Base-by-base conservation (phyloP, 2,888 invertebrate genomes). In the Eudemis profundana region DNA sequence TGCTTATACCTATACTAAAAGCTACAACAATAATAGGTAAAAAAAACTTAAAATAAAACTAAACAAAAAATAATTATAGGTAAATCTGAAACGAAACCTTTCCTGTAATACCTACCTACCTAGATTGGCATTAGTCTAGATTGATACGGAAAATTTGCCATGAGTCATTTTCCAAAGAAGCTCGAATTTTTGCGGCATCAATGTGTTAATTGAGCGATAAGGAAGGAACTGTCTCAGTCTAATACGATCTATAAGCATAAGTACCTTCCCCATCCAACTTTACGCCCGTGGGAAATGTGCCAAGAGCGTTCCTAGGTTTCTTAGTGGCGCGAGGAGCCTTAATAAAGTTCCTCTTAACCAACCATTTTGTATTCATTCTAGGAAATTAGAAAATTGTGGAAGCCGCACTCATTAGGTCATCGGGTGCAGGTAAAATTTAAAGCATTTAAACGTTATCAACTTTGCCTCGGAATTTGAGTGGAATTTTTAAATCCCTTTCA, bases 241-340 rank as follows among this genome's bases (percentile, higher is more conserved):
- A 65, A 65, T 60, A 60, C 59, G 51, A 59, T 53, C 50, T 60
- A 51, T 47, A 65, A 60, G 60, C 53, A 65, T 60, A 65, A 65
- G 60, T 51, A 40, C 57, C 54, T 44, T 17, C 29, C 42, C 50
- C 46, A 60, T 60, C 53, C 76, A 80, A 81, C 77, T 81, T 81
- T 80, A 76, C 71, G 73, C 75, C 74, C 75, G 74, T 77, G 83
- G 84, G 84, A 82, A 80, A 74, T 70, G 72, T 82, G 84, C 85
- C 84, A 86, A 82, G 72, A 77, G 65, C 61, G 69, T 67, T 77
- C 70, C 75, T 79, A 78, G 78, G 75, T 79, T 74, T 75, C 77
- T 77, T 74, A 64, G 53, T 67, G 53, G 69, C 75, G 72, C 61
- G 72, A 74, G 75, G 72, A 40, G 60, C 65, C 74, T 77, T 76